Percentiles rank a stretch among this genome's conserved stretches.
Conservation (phyloP, 2,797 vertebrate genomes). For the Cichlasoma orientale region DNA sequence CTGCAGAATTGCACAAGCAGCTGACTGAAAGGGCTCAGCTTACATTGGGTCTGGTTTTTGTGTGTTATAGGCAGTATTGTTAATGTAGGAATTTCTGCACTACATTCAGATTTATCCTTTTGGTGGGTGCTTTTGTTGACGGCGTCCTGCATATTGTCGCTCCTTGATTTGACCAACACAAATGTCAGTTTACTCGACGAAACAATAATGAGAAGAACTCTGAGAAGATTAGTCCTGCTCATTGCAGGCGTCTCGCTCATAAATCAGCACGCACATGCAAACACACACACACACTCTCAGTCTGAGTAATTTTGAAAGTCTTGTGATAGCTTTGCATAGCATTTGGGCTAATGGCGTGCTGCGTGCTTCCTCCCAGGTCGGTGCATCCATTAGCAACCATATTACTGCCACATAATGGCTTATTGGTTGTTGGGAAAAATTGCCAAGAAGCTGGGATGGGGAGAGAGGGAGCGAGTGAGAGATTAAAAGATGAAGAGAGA, state of each 20-base stretch:
- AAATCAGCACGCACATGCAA: neutral
- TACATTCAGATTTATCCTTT: neutral
- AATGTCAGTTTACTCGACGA: slow-evolving; percentile 20
- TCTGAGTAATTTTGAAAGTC: slow-evolving; percentile 68
- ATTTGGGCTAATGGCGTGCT: slow-evolving; percentile 68
- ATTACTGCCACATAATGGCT: slow-evolving; percentile 82
- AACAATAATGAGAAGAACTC: slow-evolving; percentile 8
- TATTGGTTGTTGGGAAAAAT: slow-evolving; percentile 78
- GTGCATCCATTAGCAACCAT: slow-evolving; percentile 79
- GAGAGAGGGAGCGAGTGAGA: slow-evolving; percentile 34
- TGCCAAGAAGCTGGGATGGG: slow-evolving; percentile 59
- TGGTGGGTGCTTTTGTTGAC: neutral
- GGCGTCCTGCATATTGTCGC: rapidly evolving
- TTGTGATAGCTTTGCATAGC: slow-evolving; percentile 73
- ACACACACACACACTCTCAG: slow-evolving; percentile 15
- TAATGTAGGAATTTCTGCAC: neutral
- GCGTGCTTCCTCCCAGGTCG: slow-evolving; percentile 71
- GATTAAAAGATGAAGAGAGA: slow-evolving; percentile 44
- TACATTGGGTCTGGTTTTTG: neutral
- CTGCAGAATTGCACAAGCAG: neutral
- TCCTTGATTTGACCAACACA: slow-evolving; percentile 2
- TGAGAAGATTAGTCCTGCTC: slow-evolving; percentile 27
- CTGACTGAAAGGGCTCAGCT: neutral
- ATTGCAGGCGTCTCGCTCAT: neutral
- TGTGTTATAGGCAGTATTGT: no score